phyloP scores from a whole-genome alignment of 2,888 invertebrate species.

The Litoditis marina region DNA sequence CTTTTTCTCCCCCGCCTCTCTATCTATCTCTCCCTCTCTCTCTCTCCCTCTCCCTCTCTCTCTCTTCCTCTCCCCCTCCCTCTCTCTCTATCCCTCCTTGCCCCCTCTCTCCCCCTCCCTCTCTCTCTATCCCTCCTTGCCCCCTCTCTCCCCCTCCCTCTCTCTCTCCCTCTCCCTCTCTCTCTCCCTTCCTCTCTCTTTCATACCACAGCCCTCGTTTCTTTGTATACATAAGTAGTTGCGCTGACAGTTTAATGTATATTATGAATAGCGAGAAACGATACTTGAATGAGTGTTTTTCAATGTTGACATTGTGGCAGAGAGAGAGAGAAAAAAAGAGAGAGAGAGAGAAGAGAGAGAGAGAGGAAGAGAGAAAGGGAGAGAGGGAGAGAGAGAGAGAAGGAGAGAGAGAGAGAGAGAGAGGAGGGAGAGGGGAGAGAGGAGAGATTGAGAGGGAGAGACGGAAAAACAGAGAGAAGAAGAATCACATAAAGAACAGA shows the following conservation, averaged over 20 bases:
- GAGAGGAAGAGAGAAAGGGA: neutral
- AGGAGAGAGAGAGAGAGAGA: neutral
- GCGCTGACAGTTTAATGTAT: too few relatives aligned
- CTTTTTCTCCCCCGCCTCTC: too few relatives aligned
- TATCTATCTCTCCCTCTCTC: too few relatives aligned
- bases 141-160: neutral
- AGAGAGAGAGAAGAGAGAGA: constrained; percentile 1
- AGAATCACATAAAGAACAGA: too few relatives aligned
- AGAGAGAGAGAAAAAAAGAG: neutral
- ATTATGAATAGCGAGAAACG: too few relatives aligned
- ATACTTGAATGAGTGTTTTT: too few relatives aligned
- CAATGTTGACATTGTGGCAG: too few relatives aligned
- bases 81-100: neutral
- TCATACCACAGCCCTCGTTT: neutral
- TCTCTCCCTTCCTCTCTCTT: neutral
- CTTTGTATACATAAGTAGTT: too few relatives aligned
- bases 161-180: neutral
- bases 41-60: constrained; percentile 1
- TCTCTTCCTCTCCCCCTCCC: neutral
- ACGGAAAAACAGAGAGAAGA: neutral
- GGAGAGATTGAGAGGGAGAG: neutral
- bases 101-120: neutral
- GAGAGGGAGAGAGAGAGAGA: neutral
- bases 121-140: neutral
- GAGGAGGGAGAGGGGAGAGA: neutral